A percentile compares a stretch with the other conserved stretches of the same genome.
Conservation (phyloP, 92 coral and sea anemone species). For the Porites rus region DNA sequence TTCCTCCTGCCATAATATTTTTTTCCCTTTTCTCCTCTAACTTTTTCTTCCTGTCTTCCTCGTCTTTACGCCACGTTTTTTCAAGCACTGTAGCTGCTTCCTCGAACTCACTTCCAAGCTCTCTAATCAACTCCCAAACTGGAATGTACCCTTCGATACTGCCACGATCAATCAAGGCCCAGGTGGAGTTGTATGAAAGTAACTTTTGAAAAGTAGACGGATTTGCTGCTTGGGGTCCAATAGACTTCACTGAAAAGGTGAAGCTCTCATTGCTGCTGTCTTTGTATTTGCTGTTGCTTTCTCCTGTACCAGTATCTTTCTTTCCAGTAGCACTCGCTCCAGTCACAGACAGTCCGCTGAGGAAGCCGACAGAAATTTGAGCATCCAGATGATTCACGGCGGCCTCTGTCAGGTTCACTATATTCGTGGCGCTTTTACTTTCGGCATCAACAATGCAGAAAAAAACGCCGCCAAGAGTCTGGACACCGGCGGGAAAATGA, state of each 20-base stretch:
- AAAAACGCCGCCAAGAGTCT: constrained; percentile 63
- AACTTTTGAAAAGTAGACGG: constrained; percentile 35
- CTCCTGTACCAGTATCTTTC: constrained; percentile 6
- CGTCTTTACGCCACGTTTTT: constrained; percentile 4
- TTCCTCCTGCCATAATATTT: neutral
- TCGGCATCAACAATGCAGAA: constrained; percentile 52
- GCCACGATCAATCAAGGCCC: constrained; percentile 39
- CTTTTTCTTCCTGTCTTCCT: neutral
- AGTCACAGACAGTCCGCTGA: constrained; percentile 27
- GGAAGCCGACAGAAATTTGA: constrained; percentile 31
- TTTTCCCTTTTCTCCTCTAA: neutral
- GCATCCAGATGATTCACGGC: constrained; percentile 19
- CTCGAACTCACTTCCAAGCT: constrained; percentile 8
- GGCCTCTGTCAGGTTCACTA: constrained; percentile 11
- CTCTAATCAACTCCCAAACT: constrained; percentile 21
- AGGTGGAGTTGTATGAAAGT: constrained; percentile 33
- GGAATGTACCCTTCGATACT: neutral
- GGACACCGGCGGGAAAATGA: constrained; percentile 52
- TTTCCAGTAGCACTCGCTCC: constrained; percentile 27
- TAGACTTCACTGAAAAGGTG: constrained; percentile 24
- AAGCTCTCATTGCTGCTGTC: neutral
- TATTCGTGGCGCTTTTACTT: neutral
- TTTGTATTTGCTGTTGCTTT: neutral
- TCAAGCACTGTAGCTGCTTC: neutral
- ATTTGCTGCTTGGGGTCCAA: constrained; percentile 53